A percentile compares a stretch with the other conserved stretches of the same genome.
These are phyloP conservation scores for Mirza zaza DNA, from an alignment of 2,113 vertebrate species.

Conservation along the genomic window DNA sequence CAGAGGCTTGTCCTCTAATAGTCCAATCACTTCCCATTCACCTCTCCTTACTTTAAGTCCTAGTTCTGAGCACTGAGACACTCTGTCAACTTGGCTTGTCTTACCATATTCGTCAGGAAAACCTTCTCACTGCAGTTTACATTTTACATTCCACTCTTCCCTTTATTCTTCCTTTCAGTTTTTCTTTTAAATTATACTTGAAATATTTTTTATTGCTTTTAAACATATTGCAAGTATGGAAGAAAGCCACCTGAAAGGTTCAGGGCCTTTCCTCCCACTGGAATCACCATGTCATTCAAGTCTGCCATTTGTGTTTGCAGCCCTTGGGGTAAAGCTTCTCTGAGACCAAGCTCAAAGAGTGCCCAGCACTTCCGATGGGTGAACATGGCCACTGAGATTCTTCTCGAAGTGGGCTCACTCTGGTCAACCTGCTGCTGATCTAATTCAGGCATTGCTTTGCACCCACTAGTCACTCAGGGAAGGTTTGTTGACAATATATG, in stretches of 20 bases:
- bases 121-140: neutral
- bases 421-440: neutral
- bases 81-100: neutral
- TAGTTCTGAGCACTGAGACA: neutral
- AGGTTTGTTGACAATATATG: neutral
- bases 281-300: neutral
- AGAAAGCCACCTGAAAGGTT: neutral
- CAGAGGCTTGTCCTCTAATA: neutral
- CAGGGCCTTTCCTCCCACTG: neutral
- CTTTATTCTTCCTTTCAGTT: neutral
- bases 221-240: neutral
- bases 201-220: neutral
- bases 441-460: neutral
- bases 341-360: neutral
- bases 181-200: neutral
- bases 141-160: neutral
- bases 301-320: neutral
- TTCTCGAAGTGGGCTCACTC: neutral
- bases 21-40: neutral
- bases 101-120: neutral
- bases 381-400: neutral
- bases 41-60: neutral
- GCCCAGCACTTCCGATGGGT: neutral
- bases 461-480: neutral
- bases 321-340: neutral